Evolutionary conservation across 2,888 invertebrate species (phyloP).

Genomic region (Ypsolopha sequella): DNA sequence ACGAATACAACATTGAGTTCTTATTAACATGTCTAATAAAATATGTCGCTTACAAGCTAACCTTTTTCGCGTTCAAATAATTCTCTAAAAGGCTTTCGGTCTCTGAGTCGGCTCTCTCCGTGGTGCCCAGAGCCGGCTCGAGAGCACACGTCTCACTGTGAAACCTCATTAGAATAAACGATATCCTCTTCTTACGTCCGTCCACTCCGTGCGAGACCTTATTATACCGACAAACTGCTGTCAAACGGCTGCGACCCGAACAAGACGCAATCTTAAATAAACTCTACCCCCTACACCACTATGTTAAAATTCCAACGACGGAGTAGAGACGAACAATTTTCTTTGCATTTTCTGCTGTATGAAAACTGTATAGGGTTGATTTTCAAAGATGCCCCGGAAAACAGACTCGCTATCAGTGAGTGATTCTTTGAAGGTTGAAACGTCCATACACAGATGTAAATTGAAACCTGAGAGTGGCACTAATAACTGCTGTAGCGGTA

Average conservation of each 20-base stretch:
- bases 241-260: constrained; percentile 48
- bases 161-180: constrained; percentile 71
- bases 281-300: not conserved
- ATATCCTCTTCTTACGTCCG: constrained; percentile 69
- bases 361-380: constrained; percentile 26
- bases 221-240: constrained; percentile 68
- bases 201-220: constrained; percentile 65
- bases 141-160: constrained; percentile 35
- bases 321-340: not conserved
- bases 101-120: constrained; percentile 14
- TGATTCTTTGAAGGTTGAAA: constrained; percentile 51
- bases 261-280: constrained; percentile 9
- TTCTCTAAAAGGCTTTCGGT: constrained; percentile 24
- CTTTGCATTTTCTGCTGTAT: constrained; percentile 23
- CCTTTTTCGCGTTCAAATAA: constrained; percentile 12
- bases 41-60: no score
- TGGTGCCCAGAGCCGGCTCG: constrained; percentile 23
- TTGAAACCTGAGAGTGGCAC: constrained; percentile 50
- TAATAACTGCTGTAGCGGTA: constrained; percentile 28
- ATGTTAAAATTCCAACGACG: not conserved
- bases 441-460: constrained; percentile 56
- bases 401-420: constrained; percentile 43
- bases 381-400: constrained; percentile 29
- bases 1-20: no score
- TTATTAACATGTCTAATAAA: no score